phyloP scores from a whole-genome alignment of 2,113 vertebrate species.

The Cavia porcellus region DNA sequence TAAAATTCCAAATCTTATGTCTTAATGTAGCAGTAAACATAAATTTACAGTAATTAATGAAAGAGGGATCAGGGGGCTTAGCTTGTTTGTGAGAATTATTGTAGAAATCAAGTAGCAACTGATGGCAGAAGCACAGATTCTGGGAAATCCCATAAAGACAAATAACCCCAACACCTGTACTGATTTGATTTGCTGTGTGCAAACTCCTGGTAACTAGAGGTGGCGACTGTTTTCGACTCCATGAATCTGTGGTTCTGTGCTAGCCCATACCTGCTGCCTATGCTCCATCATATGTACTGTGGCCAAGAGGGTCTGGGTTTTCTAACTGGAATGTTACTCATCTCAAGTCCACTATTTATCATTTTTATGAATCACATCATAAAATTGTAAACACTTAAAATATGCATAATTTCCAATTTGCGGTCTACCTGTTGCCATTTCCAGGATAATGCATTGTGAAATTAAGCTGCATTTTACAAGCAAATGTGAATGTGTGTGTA shows the following conservation, averaged over 20 bases:
- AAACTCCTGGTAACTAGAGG: slow-evolving; percentile 60
- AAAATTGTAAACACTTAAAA: slow-evolving; percentile 48
- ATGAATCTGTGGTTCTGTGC: not conserved
- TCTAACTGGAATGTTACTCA: slow-evolving; percentile 31
- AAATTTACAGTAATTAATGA: not conserved
- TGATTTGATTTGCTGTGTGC: slow-evolving; percentile 67
- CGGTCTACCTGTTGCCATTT: slow-evolving; percentile 56
- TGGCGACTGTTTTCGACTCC: slow-evolving; percentile 56
- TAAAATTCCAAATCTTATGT: not conserved
- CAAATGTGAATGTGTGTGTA: not conserved
- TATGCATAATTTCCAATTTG: not conserved
- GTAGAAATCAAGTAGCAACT: slow-evolving; percentile 65
- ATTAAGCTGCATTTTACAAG: slow-evolving; percentile 45
- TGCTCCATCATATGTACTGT: accelerated
- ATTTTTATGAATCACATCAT: not conserved
- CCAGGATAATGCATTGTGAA: slow-evolving; percentile 3
- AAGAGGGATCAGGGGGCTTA: not conserved
- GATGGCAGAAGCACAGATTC: slow-evolving; percentile 74
- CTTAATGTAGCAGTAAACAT: not conserved
- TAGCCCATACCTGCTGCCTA: not conserved
- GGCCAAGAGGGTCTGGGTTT: not conserved
- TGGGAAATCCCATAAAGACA: slow-evolving; percentile 72
- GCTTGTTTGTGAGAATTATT: not conserved
- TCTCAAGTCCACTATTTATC: slow-evolving; percentile 43
- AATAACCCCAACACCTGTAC: slow-evolving; percentile 74